Conservation (phyloP, 2,113 vertebrate genomes). For the Uria lomvia region DNA sequence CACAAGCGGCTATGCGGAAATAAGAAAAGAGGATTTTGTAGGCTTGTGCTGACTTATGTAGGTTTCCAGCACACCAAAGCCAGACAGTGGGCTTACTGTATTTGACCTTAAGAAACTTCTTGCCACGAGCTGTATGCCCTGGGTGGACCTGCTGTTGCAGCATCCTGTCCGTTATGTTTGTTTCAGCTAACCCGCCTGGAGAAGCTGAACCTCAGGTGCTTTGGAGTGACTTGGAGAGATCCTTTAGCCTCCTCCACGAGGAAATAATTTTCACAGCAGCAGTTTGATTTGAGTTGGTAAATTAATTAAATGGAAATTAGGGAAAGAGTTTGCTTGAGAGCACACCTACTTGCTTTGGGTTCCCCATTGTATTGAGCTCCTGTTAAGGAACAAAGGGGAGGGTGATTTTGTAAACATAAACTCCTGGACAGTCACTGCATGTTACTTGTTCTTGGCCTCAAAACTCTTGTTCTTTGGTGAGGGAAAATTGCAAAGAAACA, state of each 20-base stretch:
- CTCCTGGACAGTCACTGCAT: background rate
- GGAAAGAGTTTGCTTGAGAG: background rate
- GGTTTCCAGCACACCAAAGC: slow-evolving; percentile 22
- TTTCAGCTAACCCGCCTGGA: background rate
- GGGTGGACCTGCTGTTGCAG: background rate
- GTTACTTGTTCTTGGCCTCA: background rate
- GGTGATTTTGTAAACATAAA: background rate
- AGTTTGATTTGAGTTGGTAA: slow-evolving; percentile 36
- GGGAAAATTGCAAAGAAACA: background rate
- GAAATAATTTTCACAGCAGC: background rate
- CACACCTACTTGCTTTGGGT: background rate
- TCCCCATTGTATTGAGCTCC: background rate
- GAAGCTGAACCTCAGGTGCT: background rate
- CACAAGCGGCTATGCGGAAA: background rate
- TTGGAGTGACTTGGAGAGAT: background rate
- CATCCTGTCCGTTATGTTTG: background rate
- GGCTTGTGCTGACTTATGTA: slow-evolving; percentile 54
- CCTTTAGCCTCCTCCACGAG: background rate
- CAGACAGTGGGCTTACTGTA: slow-evolving; percentile 34
- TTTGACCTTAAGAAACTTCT: slow-evolving; percentile 60
- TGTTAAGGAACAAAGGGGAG: background rate
- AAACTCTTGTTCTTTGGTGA: background rate
- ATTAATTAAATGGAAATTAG: slow-evolving; percentile 9
- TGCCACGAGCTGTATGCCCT: background rate
- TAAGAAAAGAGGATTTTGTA: slow-evolving; percentile 60